Conservation (phyloP, 23 tunicate species). For the Ascidia mentula region DNA sequence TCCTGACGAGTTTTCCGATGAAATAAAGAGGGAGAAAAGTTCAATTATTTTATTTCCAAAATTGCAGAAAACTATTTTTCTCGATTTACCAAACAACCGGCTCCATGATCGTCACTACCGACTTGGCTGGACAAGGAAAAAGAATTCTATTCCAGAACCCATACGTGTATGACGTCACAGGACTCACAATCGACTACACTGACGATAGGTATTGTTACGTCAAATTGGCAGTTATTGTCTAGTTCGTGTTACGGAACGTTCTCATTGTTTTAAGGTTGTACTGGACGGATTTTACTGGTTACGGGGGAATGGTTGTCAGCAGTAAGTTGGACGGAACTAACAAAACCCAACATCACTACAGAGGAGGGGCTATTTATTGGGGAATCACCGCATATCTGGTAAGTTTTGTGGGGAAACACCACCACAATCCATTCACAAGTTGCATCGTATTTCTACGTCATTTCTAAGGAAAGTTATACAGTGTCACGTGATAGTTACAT, state of each 20-base stretch:
- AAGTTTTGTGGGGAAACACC: background rate
- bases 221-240: background rate
- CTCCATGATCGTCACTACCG: conserved; percentile 31
- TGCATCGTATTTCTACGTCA: too few relatives aligned
- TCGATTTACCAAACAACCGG: conserved; percentile 42
- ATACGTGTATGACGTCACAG: conserved; percentile 78
- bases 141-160: conserved; percentile 46
- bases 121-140: conserved; percentile 61
- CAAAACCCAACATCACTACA: conserved; percentile 30
- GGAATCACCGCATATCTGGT: conserved; percentile 68
- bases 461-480: too few relatives aligned
- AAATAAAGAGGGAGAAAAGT: too few relatives aligned
- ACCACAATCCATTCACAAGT: too few relatives aligned
- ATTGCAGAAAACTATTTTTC: conserved; percentile 46
- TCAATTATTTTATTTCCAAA: background rate
- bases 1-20: too few relatives aligned
- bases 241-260: background rate
- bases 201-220: conserved; percentile 71
- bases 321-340: conserved; percentile 68
- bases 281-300: conserved; percentile 88
- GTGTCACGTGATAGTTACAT: too few relatives aligned
- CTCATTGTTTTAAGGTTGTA: conserved; percentile 55
- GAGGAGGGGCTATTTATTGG: conserved; percentile 61
- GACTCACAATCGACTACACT: conserved; percentile 79
- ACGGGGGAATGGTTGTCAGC: conserved; percentile 54